Percentiles rank a stretch among this genome's conserved stretches.
phyloP scores from a whole-genome alignment of 2,797 vertebrate genomes.

The Gouania willdenowi region DNA sequence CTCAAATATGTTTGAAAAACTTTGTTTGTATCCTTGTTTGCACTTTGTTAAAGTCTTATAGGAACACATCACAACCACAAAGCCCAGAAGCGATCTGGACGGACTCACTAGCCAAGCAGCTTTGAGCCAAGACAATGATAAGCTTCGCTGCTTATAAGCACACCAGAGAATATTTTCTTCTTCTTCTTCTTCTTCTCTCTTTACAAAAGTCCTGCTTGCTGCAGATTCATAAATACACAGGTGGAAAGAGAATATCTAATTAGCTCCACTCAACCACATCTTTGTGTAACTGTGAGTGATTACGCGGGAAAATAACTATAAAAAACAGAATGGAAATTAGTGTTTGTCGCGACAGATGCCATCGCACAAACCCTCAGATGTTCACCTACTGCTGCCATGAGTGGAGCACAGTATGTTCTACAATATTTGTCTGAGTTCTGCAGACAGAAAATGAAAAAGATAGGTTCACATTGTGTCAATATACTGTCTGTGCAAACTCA shows the following conservation, averaged over 20 bases:
- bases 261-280: constrained; percentile 25
- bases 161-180: constrained; percentile 9
- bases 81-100: constrained; percentile 27
- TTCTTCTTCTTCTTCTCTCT: no score
- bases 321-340: constrained; percentile 40
- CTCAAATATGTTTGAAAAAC: constrained; percentile 39
- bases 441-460: constrained; percentile 1
- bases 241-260: constrained; percentile 37
- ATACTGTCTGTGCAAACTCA: not conserved
- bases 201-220: constrained; percentile 15
- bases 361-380: constrained; percentile 11
- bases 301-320: constrained; percentile 17
- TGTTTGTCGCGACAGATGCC: constrained; percentile 14
- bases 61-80: constrained; percentile 13
- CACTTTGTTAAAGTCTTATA: constrained; percentile 26
- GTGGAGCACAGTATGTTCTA: constrained; percentile 3
- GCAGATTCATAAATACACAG: constrained; percentile 36
- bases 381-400: not conserved
- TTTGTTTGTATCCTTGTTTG: constrained; percentile 23
- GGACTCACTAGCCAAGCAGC: constrained; percentile 7
- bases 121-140: constrained; percentile 11
- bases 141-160: constrained; percentile 16
- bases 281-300: constrained; percentile 28
- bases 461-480: constrained; percentile 1
- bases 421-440: not conserved